Evolutionary conservation across 2,888 invertebrate genomes (phyloP), one percentile per base, ranked within the genome.

Genomic region (Trachelus iudaicus): DNA sequence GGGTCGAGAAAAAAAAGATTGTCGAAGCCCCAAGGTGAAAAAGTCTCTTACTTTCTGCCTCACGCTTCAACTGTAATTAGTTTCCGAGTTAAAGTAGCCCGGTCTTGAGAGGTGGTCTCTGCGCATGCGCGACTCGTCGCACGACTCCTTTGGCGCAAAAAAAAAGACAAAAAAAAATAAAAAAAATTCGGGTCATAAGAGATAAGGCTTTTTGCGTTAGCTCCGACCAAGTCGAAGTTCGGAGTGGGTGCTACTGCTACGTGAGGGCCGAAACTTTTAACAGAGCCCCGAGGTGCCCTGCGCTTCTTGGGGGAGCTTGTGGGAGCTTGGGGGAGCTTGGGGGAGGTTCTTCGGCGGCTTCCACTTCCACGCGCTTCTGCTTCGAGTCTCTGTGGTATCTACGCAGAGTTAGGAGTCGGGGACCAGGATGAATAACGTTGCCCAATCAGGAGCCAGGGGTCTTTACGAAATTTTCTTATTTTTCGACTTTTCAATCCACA

Each of bases 41-140:
- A 40, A 40, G 40, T 40, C 40, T 40, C 40, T 40, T 40, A 40
- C 40, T 40, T 40, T 33, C 86, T 84, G 83, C 82, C 85, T 86
- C 84, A 85, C 86, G 85, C 83, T 83, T 83, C 82, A 82, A 80
- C 84, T 85, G 87, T 89, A 89, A 90, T 90, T 90, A 90, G 90
- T 88, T 88, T 87, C 83, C 83, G 88, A 88, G 87, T 87, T 89
- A 87, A 87, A 90, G 86, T 87, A 85, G 87, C 84, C 82, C 83
- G 80, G 82, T 77, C 74, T 77, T 79, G 40, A 40, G 40, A 40
- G 40, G 40, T 15, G 40, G 76, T 69, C 77, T 77, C 78, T 81
- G 79, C 79, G 73, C 76, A 75, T 69, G 77, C 71, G 74, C 74
- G 76, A 15, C 23, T 4, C 40, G 6, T 40, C 40, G 6, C 40